phyloP scores from a whole-genome alignment of 1,140 invertebrate genomes.

The Oryctes rhinoceros region DNA sequence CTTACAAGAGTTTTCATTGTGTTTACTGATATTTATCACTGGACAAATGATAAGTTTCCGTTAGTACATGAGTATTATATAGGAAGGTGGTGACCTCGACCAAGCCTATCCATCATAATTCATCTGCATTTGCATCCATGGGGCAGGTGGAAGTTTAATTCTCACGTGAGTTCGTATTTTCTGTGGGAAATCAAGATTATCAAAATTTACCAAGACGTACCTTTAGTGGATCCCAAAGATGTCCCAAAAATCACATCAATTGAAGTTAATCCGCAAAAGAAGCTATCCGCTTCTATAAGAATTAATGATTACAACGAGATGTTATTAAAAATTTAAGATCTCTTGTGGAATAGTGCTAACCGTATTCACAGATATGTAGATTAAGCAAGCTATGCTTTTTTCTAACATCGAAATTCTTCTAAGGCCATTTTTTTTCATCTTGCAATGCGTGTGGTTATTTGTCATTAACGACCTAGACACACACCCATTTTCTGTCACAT shows the following conservation, averaged over 20 bases:
- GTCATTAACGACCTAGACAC: constrained; percentile 6
- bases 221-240: too few species aligned
- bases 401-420: background rate
- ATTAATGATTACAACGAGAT: too few species aligned
- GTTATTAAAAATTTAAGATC: too few species aligned
- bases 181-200: too few species aligned
- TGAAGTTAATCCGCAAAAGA: too few species aligned
- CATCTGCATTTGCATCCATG: constrained; percentile 14
- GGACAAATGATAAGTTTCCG: constrained; percentile 9
- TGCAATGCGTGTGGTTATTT: background rate
- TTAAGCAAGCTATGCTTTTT: background rate
- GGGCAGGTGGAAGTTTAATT: too few species aligned
- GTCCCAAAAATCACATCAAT: too few species aligned
- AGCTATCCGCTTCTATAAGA: too few species aligned
- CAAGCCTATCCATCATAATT: constrained; percentile 1
- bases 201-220: too few species aligned
- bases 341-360: too few species aligned
- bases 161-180: too few species aligned
- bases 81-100: background rate
- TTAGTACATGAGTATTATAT: constrained; percentile 4
- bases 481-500: constrained; percentile 7
- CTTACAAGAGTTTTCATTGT: constrained; percentile 13
- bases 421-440: background rate
- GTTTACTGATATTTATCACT: constrained; percentile 25
- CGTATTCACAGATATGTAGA: too few species aligned